A percentile compares a stretch with the other conserved stretches of the same genome.
phyloP scores from a whole-genome alignment of 2,888 invertebrate genomes.

The Crepidodera aurea region DNA sequence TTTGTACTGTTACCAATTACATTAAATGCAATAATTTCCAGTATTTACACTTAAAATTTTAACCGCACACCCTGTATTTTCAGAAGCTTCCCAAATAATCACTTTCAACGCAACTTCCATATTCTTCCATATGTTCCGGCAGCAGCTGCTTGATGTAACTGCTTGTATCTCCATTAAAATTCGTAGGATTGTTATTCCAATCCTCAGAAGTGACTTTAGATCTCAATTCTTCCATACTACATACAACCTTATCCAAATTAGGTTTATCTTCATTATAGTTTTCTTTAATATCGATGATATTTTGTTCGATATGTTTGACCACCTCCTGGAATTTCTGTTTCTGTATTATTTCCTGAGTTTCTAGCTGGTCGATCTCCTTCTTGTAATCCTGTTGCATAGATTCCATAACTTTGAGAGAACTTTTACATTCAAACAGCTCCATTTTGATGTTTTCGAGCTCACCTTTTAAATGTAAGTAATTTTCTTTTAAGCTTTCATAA shows the following conservation, averaged over 20 bases:
- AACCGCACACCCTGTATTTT: no score
- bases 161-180: background rate
- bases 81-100: no score
- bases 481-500: background rate
- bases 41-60: no score
- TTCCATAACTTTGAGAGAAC: conserved; percentile 1
- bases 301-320: background rate
- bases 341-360: background rate
- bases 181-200: conserved; percentile 8
- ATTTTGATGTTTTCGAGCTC: conserved; percentile 3
- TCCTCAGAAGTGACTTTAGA: background rate
- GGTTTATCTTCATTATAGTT: background rate
- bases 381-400: conserved; percentile 4
- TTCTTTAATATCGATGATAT: conserved; percentile 4
- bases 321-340: conserved; percentile 4
- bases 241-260: background rate
- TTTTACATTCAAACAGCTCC: conserved; percentile 3
- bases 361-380: conserved; percentile 3
- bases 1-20: no score
- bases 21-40: no score
- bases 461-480: background rate
- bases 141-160: background rate
- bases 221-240: conserved; percentile 1
- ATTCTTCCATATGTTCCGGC: background rate
- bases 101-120: background rate